phyloP scores from a whole-genome alignment of 2,797 vertebrate species.

The Parauchenoglanis punctatus region DNA sequence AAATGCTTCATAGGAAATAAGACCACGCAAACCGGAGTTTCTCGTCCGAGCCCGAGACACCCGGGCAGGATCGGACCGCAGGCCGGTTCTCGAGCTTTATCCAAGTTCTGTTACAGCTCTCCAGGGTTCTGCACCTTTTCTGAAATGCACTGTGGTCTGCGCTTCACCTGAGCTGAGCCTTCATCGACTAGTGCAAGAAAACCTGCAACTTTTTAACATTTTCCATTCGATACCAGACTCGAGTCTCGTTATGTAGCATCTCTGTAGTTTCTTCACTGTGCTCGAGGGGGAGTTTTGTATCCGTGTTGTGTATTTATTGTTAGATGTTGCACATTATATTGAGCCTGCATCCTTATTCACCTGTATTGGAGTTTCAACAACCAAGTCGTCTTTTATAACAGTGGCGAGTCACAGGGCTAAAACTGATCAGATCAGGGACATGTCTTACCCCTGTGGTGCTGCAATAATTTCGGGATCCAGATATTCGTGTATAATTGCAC shows the following conservation, averaged over 20 bases:
- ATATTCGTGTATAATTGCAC: not conserved
- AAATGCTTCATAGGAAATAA: not conserved
- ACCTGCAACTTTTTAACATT: not conserved
- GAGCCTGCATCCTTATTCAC: not conserved
- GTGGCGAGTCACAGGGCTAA: not conserved
- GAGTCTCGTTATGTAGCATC: not conserved
- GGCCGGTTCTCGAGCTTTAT: not conserved
- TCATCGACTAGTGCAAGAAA: not conserved
- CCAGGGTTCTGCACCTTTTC: not conserved
- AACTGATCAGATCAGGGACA: not conserved
- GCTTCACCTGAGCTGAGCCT: not conserved
- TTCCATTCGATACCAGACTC: not conserved
- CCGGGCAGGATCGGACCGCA: too few relatives aligned
- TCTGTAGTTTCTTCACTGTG: not conserved
- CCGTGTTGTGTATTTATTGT: not conserved
- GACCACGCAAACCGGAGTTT: not conserved
- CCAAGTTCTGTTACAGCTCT: not conserved
- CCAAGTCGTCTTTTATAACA: not conserved
- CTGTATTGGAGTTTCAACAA: not conserved
- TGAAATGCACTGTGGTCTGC: not conserved
- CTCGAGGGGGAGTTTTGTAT: not conserved
- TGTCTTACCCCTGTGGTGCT: too few relatives aligned
- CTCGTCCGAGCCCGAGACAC: not conserved
- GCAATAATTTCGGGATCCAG: not conserved
- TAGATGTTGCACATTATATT: not conserved